phyloP scores from a whole-genome alignment of 2,797 vertebrate species.

The Numenius phaeopus region DNA sequence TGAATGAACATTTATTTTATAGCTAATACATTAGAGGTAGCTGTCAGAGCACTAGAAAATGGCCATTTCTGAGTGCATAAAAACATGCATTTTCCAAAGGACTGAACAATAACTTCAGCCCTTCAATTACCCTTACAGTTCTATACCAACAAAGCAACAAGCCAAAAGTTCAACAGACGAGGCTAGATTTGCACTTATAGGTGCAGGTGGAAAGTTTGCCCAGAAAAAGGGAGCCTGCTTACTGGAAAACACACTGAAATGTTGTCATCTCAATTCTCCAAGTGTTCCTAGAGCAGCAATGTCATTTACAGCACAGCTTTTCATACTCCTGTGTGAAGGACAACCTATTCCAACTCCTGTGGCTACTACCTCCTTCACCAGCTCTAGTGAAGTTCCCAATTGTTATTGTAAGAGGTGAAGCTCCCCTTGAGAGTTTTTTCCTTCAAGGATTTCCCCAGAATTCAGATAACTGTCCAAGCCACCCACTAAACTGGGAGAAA shows the following conservation, averaged over 20 bases:
- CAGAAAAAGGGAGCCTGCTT: neutral
- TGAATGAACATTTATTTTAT: neutral
- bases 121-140: neutral
- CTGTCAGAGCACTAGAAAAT: neutral
- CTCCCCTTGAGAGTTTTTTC: neutral
- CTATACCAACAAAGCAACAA: neutral
- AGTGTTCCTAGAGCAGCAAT: neutral
- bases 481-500: neutral
- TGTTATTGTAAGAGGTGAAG: neutral
- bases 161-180: neutral
- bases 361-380: neutral
- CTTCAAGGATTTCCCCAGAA: neutral
- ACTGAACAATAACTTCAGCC: neutral
- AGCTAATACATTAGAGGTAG: neutral
- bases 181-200: neutral
- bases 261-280: neutral
- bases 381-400: neutral
- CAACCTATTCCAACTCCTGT: neutral
- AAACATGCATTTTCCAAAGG: neutral
- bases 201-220: neutral
- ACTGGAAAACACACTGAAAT: neutral
- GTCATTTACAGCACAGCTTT: neutral
- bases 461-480: neutral
- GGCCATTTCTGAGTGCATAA: neutral
- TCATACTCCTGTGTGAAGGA: neutral